These are phyloP conservation scores for Kryptopterus vitreolus DNA, from an alignment of 2,797 vertebrate species.

Conservation along the genomic window DNA sequence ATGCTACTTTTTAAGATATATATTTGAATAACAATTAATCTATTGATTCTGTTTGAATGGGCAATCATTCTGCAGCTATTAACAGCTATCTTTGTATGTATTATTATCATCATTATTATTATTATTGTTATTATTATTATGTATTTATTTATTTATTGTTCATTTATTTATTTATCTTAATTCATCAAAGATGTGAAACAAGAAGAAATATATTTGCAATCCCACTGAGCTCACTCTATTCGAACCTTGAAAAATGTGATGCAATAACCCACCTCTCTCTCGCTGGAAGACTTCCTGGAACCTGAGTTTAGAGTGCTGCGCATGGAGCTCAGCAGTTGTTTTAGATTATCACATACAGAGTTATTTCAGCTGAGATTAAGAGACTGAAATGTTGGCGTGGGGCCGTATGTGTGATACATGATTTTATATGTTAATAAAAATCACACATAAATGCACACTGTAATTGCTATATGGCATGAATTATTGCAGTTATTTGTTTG, in stretches of 20 bases:
- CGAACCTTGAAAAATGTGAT: conserved; percentile 37
- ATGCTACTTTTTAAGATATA: not conserved
- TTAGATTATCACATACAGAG: conserved; percentile 61
- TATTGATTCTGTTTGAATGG: not conserved
- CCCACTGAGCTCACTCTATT: not conserved
- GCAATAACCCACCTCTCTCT: conserved; percentile 51
- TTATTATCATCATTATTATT: not conserved
- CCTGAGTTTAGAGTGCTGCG: conserved; percentile 53
- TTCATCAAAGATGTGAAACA: not conserved
- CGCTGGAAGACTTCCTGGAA: conserved; percentile 58
- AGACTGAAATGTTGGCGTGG: conserved; percentile 16
- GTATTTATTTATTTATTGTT: too few species aligned
- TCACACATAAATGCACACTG: too few species aligned
- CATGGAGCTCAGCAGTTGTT: conserved; percentile 62
- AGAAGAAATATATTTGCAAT: not conserved
- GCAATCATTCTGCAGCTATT: not conserved
- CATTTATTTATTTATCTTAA: not conserved
- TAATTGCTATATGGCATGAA: not conserved
- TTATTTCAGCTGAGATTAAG: conserved; percentile 47
- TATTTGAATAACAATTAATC: not conserved
- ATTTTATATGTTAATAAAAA: not conserved
- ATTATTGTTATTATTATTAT: not conserved
- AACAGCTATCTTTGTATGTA: not conserved
- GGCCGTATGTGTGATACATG: conserved; percentile 1
- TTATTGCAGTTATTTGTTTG: not conserved